Base-by-base conservation (phyloP, 2,888 invertebrate species). In the Bruchidius siliquastri region DNA sequence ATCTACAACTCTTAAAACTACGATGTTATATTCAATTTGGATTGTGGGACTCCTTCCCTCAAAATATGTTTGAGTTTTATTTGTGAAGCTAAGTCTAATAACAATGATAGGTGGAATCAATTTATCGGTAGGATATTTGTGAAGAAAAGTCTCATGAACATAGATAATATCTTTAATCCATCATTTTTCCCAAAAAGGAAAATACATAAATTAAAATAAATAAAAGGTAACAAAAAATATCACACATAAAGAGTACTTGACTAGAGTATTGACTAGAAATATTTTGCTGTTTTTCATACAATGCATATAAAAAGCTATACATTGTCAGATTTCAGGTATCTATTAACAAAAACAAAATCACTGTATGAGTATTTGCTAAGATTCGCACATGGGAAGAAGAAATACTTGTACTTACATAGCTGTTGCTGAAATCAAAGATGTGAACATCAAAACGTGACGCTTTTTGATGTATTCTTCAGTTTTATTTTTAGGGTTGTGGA, bases 181-280 rank as follows among this genome's bases (percentile, higher is more conserved):
- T 49, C 6, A 49, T 49, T 49, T 49, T 49, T 49, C 18, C 18
- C 49, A 8, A 49, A 49, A 49, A 49, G 1, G 13, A 1, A 49
- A 49, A 49, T 49, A 49, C 49, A 49, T 49, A 49, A 49, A 13
- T 71, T 32, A 32, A 21, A 71, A 32, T 71, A 71, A 71, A 71
- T 71, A 22, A 21, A 26, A 22, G 70, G 21, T 18, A 49, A 49
- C 18, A 8, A 18, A 49, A 49, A 49, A 49, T 49, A 49, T 49
- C 49, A 49, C 49, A 49, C 49, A 49, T 26, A 26, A 26, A 26
- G 18, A 49, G 49, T 49, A 49, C 49, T 13, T 49, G 49, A 13
- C 49, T 49, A 49, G 49, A 49, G 8, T 49, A 49, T 13, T 49
- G 49, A 49, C 49, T 49, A 49, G 49, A 13, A 13, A 13, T 49